phyloP scores from a whole-genome alignment of 2,888 invertebrate genomes.

The Cantharis lateralis region DNA sequence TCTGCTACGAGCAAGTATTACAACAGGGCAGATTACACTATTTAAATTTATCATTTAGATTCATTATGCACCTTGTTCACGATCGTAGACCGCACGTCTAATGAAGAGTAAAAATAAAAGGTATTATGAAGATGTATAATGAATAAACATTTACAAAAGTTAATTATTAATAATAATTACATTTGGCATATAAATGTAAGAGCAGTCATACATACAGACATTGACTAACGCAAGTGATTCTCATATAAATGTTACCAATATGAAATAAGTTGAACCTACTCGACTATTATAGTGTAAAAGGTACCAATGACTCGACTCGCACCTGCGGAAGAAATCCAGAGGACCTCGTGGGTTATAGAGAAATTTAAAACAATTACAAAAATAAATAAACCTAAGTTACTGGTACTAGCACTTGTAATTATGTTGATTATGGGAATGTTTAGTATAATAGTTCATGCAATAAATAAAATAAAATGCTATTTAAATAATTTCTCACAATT shows the following conservation, averaged over 20 bases:
- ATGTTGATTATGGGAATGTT: neutral
- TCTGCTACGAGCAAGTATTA: too few relatives aligned
- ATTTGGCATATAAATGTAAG: neutral
- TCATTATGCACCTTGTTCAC: too few relatives aligned
- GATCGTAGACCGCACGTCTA: too few relatives aligned
- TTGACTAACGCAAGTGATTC: neutral
- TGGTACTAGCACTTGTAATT: neutral
- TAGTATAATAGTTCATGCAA: neutral
- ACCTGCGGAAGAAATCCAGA: neutral
- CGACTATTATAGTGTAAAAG: neutral
- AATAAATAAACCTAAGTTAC: neutral
- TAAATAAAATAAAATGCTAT: neutral
- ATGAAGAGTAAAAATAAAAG: too few relatives aligned
- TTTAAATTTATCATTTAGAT: too few relatives aligned
- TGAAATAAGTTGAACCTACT: neutral
- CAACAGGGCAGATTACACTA: too few relatives aligned
- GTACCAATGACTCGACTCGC: neutral
- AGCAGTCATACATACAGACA: neutral
- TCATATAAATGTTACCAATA: neutral
- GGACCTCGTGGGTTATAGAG: neutral
- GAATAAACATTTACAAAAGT: slow-evolving; percentile 23
- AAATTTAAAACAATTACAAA: neutral
- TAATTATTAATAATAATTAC: slow-evolving; percentile 1
- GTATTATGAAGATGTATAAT: slow-evolving; percentile 21
- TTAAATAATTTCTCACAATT: neutral